These are phyloP conservation scores for Cinara cedri DNA, from an alignment of 2,888 invertebrate species.

Conservation along the genomic window DNA sequence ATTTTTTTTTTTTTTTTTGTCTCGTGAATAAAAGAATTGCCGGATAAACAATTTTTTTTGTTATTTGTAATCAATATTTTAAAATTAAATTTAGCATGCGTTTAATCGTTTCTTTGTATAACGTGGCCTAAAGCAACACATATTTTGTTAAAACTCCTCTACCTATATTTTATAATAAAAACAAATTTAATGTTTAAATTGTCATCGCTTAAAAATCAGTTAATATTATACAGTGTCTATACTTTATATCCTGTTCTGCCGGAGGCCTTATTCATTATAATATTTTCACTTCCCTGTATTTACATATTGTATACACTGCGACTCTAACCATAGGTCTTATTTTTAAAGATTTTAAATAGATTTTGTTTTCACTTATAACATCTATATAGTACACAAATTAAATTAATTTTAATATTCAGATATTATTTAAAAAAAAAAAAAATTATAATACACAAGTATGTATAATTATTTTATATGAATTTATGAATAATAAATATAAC, in stretches of 20 bases:
- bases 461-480: no score
- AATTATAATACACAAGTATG: no score
- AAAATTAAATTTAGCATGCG: not conserved
- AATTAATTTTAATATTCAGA: no score
- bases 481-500: no score
- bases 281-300: not conserved
- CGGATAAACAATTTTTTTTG: not conserved
- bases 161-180: not conserved
- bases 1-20: no score
- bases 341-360: no score
- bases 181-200: conserved; percentile 20
- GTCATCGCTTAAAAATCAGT: not conserved
- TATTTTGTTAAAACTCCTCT: not conserved
- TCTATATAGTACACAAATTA: no score
- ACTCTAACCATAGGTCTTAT: not conserved
- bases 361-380: no score
- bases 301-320: not conserved
- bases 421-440: no score
- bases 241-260: conserved; percentile 9
- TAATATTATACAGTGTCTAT: not conserved
- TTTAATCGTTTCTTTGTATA: not conserved
- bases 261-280: not conserved
- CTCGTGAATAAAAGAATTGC: not conserved
- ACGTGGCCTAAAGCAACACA: not conserved
- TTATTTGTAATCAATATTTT: not conserved